These are phyloP conservation scores for Burhinus oedicnemus DNA, from an alignment of 2,113 vertebrate genomes.

Conservation along the genomic window DNA sequence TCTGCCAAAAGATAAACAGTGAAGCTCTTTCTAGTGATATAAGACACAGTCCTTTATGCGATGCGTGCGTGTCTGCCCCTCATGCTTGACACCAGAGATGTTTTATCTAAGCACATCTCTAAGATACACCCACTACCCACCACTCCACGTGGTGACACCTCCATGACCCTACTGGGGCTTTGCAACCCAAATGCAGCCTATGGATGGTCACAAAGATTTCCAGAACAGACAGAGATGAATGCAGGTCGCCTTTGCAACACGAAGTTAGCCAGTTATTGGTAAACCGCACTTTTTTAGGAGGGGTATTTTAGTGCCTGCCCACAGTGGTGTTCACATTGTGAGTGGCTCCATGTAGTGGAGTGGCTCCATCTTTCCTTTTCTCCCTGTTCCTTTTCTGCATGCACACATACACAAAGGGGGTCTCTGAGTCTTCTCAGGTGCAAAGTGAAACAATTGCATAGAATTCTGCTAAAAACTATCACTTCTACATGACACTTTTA, in stretches of 20 bases:
- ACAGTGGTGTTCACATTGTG: not conserved
- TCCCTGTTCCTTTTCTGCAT: not conserved
- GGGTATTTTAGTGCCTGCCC: not conserved
- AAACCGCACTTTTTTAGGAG: not conserved
- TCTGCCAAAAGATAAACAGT: not conserved
- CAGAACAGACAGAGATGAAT: not conserved
- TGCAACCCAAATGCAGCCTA: not conserved
- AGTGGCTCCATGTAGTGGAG: not conserved
- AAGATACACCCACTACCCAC: not conserved
- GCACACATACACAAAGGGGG: rapidly evolving
- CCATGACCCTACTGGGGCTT: not conserved
- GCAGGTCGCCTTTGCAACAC: rapidly evolving
- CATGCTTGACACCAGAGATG: not conserved
- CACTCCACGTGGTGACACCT: not conserved
- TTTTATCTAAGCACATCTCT: not conserved
- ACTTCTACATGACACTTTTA: not conserved
- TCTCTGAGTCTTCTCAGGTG: not conserved
- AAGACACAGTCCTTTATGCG: not conserved
- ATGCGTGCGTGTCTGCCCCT: rapidly evolving
- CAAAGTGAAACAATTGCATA: not conserved
- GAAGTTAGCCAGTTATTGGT: not conserved
- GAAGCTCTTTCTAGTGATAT: not conserved
- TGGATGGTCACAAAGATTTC: not conserved
- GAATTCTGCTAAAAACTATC: not conserved
- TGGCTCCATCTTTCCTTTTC: not conserved